Evolutionary conservation across 2,888 invertebrate genomes (phyloP).

Genomic region (Drosophila neotestacea): DNA sequence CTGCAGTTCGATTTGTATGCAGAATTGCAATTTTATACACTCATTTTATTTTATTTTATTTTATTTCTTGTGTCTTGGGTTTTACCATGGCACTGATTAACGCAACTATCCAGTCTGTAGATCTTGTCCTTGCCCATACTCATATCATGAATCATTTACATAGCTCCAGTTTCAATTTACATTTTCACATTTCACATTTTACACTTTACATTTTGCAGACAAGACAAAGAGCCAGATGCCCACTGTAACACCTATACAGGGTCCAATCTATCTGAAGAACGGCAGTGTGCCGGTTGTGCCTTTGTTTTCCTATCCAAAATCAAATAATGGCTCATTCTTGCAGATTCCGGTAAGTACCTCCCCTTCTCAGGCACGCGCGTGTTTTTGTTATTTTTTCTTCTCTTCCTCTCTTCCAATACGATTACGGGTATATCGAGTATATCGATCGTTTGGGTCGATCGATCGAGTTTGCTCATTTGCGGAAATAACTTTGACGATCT

Average conservation of each 20-base stretch:
- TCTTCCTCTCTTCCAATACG: not conserved
- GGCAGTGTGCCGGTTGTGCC: slow-evolving; percentile 95
- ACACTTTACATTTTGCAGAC: slow-evolving; percentile 44
- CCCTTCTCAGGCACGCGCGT: slow-evolving; percentile 55
- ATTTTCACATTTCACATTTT: slow-evolving; percentile 20
- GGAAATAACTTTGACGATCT: slow-evolving; percentile 80
- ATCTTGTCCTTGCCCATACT: slow-evolving; percentile 21
- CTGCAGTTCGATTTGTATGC: slow-evolving; percentile 72
- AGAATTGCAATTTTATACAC: slow-evolving; percentile 61
- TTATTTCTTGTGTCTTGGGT: slow-evolving; percentile 52
- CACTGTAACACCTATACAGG: slow-evolving; percentile 93
- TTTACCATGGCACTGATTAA: slow-evolving; percentile 37
- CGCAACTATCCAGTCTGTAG: slow-evolving; percentile 24
- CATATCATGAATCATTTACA: slow-evolving; percentile 48
- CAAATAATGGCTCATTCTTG: slow-evolving; percentile 94
- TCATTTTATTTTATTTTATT: slow-evolving; percentile 28
- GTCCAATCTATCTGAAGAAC: slow-evolving; percentile 94
- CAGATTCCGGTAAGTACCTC: slow-evolving; percentile 93
- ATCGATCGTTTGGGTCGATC: slow-evolving; percentile 40
- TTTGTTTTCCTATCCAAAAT: slow-evolving; percentile 92
- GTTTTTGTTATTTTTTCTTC: not conserved
- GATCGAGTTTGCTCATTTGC: slow-evolving; percentile 80
- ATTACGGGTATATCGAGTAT: slow-evolving; percentile 35
- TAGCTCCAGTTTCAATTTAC: slow-evolving; percentile 18
- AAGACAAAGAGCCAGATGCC: slow-evolving; percentile 83